phyloP scores from a whole-genome alignment of 2,797 vertebrate species.

The Sibirionetta formosa region DNA sequence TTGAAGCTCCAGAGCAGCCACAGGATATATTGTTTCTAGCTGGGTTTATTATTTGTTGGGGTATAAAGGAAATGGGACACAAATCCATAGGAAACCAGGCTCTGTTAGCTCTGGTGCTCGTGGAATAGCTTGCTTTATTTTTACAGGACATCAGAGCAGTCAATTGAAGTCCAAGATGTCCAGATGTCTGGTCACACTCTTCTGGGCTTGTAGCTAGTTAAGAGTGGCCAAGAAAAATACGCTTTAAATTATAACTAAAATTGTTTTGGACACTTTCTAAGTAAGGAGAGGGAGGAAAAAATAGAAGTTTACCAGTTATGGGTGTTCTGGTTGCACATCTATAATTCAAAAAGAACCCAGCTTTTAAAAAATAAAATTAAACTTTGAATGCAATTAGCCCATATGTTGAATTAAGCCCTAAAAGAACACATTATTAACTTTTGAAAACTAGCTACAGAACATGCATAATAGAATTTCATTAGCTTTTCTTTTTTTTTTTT shows the following conservation, averaged over 20 bases:
- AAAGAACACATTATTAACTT: slow-evolving; percentile 65
- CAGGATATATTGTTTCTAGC: slow-evolving; percentile 69
- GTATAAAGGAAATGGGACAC: slow-evolving; percentile 70
- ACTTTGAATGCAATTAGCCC: slow-evolving; percentile 51
- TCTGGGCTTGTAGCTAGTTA: slow-evolving; percentile 58
- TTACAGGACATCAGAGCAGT: slow-evolving; percentile 67
- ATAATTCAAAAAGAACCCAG: slow-evolving; percentile 43
- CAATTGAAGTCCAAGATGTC: slow-evolving; percentile 73
- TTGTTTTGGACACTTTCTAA: slow-evolving; percentile 20
- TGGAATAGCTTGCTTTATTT: slow-evolving; percentile 66
- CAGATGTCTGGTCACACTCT: slow-evolving; percentile 76
- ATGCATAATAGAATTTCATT: slow-evolving; percentile 59
- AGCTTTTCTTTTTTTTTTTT: not conserved
- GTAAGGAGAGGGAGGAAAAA: slow-evolving; percentile 28
- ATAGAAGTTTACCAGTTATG: slow-evolving; percentile 10
- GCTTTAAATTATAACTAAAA: slow-evolving; percentile 58
- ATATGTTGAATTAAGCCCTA: slow-evolving; percentile 58
- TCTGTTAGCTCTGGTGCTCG: slow-evolving; percentile 60
- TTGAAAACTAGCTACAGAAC: slow-evolving; percentile 43
- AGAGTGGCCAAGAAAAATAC: slow-evolving; percentile 70
- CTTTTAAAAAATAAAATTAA: slow-evolving; percentile 55
- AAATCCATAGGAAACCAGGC: slow-evolving; percentile 69
- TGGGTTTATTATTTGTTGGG: slow-evolving; percentile 71
- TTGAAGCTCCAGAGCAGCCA: slow-evolving; percentile 45
- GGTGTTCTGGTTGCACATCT: not conserved